Conservation (phyloP, 2,797 vertebrate genomes). For the Falco berigora region DNA sequence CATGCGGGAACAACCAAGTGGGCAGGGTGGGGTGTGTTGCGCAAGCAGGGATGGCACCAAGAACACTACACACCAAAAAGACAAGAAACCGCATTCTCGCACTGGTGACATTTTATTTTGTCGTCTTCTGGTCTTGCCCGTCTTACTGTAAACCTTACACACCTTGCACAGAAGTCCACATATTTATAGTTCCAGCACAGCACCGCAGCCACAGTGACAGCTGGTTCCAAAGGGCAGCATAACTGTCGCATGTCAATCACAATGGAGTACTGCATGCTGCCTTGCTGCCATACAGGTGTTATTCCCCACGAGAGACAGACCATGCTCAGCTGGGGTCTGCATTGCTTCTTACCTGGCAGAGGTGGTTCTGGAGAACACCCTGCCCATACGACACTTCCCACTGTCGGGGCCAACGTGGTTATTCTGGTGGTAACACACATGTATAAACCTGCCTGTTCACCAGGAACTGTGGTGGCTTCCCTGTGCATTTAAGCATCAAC, state of each 20-base stretch:
- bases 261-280: background rate
- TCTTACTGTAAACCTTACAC: background rate
- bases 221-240: background rate
- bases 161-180: background rate
- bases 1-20: background rate
- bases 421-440: background rate
- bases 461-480: background rate
- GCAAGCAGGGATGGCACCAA: background rate
- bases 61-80: background rate
- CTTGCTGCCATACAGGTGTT: background rate
- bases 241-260: too few relatives aligned
- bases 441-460: background rate
- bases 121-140: background rate
- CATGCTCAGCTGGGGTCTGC: background rate
- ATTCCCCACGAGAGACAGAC: background rate
- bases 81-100: background rate
- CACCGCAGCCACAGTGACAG: background rate
- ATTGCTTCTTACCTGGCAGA: background rate
- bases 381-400: background rate
- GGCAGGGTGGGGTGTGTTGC: background rate
- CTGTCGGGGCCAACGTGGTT: background rate
- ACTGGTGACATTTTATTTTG: constrained; percentile 2
- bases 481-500: background rate
- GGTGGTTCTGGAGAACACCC: background rate
- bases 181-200: background rate